Base-by-base conservation (phyloP, 2,797 vertebrate genomes). In the Petrocephalus sullivani region DNA sequence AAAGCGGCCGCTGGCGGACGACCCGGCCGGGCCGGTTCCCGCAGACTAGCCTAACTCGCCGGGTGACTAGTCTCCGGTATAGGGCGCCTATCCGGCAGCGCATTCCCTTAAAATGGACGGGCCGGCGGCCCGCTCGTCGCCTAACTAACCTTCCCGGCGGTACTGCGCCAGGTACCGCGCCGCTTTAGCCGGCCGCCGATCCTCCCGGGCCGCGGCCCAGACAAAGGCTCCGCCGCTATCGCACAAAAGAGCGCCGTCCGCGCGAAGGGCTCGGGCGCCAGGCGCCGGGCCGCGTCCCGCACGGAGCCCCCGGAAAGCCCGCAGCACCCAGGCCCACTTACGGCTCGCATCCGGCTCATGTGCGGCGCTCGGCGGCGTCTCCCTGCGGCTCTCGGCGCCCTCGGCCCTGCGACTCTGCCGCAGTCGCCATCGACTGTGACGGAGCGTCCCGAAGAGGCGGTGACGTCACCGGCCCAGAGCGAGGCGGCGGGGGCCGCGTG, bases 351-450 rank as follows among this genome's bases (percentile, higher is more conserved):
- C 90, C 91, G 93, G 93, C 84, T 93, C 95, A 96, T 96, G 92
- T 87, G 92, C 88, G 85, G 91, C 37, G 92, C 91, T 90, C 90
- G 91, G 87, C 2, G 60, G 60, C 8, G 3, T 90, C 93, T 91
- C 90, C 89, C 88, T 92, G 92, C 87, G 90, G 90, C 0, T 90
- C 89, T 94, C 89, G 91, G 90, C 91, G 91, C 57, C 89, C 88
- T 28, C 81, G 86, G 87, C 90, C 89, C 90, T 91, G 90, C 90
- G 88, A 92, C 91, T 91, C 92, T 92, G 90, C 90, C 90, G 93
- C 93, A 93, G 91, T 94, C 95, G 95, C 95, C 95, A 96, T 96
- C 94, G 93, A 90, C 89, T 92, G 90, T 87, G 16, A 81, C 49
- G 86, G 85, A 83, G 83, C 23, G 61, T 88, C 87, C 0, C 16